phyloP scores from a whole-genome alignment of 1,140 invertebrate species.

The Lethrus apterus region DNA sequence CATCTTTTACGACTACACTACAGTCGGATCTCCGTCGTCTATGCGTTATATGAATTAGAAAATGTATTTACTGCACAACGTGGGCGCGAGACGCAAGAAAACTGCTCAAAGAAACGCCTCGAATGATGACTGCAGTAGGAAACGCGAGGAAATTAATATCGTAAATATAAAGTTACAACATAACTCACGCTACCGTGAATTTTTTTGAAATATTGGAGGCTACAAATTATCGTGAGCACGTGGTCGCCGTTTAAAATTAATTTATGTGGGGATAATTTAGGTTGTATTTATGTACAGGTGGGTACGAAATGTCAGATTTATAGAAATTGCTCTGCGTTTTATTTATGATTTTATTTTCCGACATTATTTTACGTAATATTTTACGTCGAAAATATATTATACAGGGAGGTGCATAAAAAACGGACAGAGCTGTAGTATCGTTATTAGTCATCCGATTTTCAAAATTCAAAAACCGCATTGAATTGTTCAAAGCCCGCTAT shows the following conservation, averaged over 20 bases:
- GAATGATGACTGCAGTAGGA: slow-evolving; percentile 18
- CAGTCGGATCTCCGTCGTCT: not conserved
- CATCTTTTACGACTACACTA: slow-evolving; percentile 13
- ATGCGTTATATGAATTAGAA: not conserved
- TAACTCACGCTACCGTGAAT: slow-evolving; percentile 34
- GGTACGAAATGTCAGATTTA: slow-evolving; percentile 25
- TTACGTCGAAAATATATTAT: too few species aligned
- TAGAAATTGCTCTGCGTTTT: slow-evolving; percentile 14
- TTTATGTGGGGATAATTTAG: slow-evolving; percentile 34
- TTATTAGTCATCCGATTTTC: too few species aligned
- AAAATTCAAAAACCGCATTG: too few species aligned
- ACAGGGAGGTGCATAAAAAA: too few species aligned
- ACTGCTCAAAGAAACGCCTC: not conserved
- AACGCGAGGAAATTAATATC: slow-evolving; percentile 38
- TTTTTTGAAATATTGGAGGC: slow-evolving; percentile 37
- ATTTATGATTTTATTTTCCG: not conserved
- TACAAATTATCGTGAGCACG: slow-evolving; percentile 37
- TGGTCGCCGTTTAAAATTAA: slow-evolving; percentile 31
- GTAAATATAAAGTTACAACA: slow-evolving; percentile 39
- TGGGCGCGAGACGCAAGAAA: not conserved
- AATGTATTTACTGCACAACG: not conserved
- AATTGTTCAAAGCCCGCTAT: too few species aligned
- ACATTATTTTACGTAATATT: too few species aligned
- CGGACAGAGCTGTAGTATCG: too few species aligned
- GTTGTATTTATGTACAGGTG: slow-evolving; percentile 35